Evolutionary conservation across 1,140 invertebrate genomes (phyloP), one percentile per base, ranked within the genome.

Genomic region (Sminthurides bifidus): DNA sequence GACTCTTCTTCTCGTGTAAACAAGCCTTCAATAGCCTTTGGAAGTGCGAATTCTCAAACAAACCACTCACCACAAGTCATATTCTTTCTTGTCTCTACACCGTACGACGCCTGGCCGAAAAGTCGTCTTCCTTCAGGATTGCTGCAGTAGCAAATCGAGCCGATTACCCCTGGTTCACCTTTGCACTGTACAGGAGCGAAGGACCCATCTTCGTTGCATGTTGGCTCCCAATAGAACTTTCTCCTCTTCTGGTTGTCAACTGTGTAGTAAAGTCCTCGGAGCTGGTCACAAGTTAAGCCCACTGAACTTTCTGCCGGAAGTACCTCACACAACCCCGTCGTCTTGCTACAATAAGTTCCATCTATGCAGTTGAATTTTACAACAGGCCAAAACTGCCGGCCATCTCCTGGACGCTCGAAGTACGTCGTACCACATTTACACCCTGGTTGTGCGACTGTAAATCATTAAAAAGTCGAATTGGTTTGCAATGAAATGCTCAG

Each of bases 111-210:
- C 27, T 46, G 26, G 10, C 63, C 63, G 49, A 65, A 65, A 43
- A 63, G 56, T 44, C 63, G 26, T 3, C 53, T 21, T 6, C 61
- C 61, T 14, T 43, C 50, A 27, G 35, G 15, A 44, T 58, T 49
- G 6, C 48, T 58, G 40, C 63, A 65, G 49, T 55, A 65, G 40
- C 63, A 65, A 5, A 30, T 50, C 3, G 46, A 30, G 21, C 17
- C 19, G 1, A 54, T 58, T 23, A 50, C 27, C 29, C 37, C 17
- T 21, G 33, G n/a, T 12, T 15, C 15, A 8, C 63, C 63, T 51
- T 65, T 65, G 37, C 63, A 63, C 41, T 65, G 63, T 29, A 53
- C 54, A 2, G 58, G 54, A 1, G 52, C 31, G 35, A 54, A 65
- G 27, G 43, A 40, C 1, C 55, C 55, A 38, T 63, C 63, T 1